Base-by-base conservation (phyloP, 2,113 vertebrate species). In the Forbesichthys agassizii region DNA sequence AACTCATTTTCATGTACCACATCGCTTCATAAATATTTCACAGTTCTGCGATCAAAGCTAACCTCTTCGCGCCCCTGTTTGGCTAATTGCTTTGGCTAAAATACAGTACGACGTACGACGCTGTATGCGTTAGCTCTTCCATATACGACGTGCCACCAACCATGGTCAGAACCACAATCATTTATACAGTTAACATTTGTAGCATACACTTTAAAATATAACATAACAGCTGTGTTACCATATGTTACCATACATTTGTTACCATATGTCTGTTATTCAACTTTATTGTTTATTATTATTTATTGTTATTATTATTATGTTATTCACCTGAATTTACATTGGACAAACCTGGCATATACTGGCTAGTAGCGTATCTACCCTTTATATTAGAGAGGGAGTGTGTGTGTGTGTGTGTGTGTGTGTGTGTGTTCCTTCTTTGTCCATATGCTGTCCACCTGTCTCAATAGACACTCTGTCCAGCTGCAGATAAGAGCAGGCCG, bases 21-120 rank as follows among this genome's bases (percentile, higher is more conserved):
- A 74, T 73, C 69, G 78, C 77, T 85, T 89, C 79, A 89, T 86
- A 86, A 87, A 88, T 89, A 88, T 90, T 91, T 91, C 80, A 87
- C 86, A 77, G 77, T 66, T 73, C 71, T 71, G 66, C 74, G 86
- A 90, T 88, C 86, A 91, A 90, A 89, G 82, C 79, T 68, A 73
- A 79, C 66, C 80, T 82, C 77, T 73, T 69, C 54, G 71, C 75
- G 79, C 72, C 63, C 64, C 78, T 85, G 84, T 78, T 80, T 82
- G 78, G 60, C 75, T 82, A 82, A 85, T 86, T 82, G 75, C 76
- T 79, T 82, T 76, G 78, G 74, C 66, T 84, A 55, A 79, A 74
- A 47, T 61, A 71, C 47, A 48, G 47, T 55, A 65, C 16, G 16
- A 16, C 16, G 16, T 20, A 20, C 52, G 59, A 63, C 73, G 64